A percentile compares a stretch with the other conserved stretches of the same genome.
These are phyloP conservation scores for Chelonia mydas DNA, from an alignment of 2,797 vertebrate species.

Conservation along the genomic window DNA sequence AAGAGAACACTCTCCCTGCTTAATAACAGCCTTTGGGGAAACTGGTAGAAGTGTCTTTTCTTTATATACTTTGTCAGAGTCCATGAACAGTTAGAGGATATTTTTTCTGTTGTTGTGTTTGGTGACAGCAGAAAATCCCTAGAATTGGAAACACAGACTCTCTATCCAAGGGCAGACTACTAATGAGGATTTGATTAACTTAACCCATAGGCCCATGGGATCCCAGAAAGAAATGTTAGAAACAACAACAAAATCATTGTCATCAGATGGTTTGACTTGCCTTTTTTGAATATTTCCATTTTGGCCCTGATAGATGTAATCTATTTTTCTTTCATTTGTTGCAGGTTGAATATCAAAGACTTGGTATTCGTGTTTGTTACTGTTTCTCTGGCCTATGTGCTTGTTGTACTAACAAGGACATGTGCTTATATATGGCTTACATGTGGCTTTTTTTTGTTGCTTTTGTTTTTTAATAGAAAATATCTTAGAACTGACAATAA, in stretches of 20 bases:
- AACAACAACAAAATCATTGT: neutral
- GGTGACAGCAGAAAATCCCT: neutral
- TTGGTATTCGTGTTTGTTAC: neutral
- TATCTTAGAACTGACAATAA: neutral
- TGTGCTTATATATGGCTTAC: neutral
- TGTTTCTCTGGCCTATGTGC: neutral
- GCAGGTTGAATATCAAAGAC: neutral
- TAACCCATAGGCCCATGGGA: accelerated
- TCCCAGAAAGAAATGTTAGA: neutral
- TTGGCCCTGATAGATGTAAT: neutral
- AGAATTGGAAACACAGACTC: neutral
- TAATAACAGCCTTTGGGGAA: neutral
- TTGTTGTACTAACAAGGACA: neutral
- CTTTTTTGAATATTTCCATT: neutral
- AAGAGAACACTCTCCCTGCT: slow-evolving; percentile 21
- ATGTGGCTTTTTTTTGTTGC: neutral
- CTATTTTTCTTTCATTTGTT: neutral
- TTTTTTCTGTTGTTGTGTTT: neutral
- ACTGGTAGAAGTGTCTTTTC: neutral
- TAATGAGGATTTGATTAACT: neutral
- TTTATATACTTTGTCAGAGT: neutral
- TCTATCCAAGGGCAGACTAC: neutral
- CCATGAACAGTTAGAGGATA: neutral
- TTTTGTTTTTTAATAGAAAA: neutral
- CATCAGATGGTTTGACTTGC: neutral